Evolutionary conservation across 35 echinoderm and acorn worm species (phyloP), one percentile per base, ranked within the genome.

Genomic region (Heliocidaris erythrogramma): DNA sequence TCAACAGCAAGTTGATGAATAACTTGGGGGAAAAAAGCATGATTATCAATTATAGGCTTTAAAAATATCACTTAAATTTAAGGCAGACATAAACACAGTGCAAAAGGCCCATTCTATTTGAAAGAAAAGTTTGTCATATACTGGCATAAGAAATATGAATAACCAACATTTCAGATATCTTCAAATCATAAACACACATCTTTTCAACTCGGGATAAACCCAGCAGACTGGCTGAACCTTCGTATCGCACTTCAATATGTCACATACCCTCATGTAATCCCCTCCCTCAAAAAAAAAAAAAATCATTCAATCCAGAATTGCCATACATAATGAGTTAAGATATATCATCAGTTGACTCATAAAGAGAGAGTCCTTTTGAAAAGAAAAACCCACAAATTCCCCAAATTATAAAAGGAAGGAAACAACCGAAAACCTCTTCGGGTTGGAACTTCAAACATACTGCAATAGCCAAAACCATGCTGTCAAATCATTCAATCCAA

Each of bases 111-210:
- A n/a, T 78, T 78, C 65, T 78, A 78, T 78, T 21, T 78, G 21
- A 78, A 78, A 78, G 65, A 78, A 78, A 78, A 78, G 65, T 78
- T 78, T 78, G 65, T 78, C 65, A 78, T 24, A 78, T 78, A 78
- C 27, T 78, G 65, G 65, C 65, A 78, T 78, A 78, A 27, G 27
- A 78, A 42, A 78, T 56, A 78, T 78, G 18, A 78, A 78, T 78
- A 21, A 78, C 1, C 65, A 78, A 24, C 27, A 78, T n/a, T 78
- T 27, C 65, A 78, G 65, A 78, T 78, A 78, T 78, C 21, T 78
- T 18, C 7, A 78, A 21, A 78, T 78, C 7, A 78, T 27, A 27
- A n/a, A 27, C 21, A 78, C 27, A n/a, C 18, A 78, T 78, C 24
- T 78, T 78, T 71, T 78, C 27, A 27, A 78, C 5, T 78, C 21